phyloP scores from a whole-genome alignment of 2,888 invertebrate genomes.

The Idaea biselata region DNA sequence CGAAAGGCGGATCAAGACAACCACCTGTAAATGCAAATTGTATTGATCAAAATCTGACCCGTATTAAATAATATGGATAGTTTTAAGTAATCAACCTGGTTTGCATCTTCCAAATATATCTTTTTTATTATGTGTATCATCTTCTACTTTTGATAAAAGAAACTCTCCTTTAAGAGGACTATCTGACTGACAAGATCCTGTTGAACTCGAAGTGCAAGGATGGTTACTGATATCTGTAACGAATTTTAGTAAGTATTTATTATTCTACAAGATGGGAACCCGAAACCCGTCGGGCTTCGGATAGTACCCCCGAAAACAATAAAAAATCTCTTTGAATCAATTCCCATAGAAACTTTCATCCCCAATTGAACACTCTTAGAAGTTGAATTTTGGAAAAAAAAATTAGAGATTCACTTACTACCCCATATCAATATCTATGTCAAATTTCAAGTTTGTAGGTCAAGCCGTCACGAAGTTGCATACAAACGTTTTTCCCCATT shows the following conservation, averaged over 20 bases:
- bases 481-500: too few species aligned
- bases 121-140: constrained; percentile 34
- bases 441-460: too few species aligned
- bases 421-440: too few species aligned
- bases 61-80: constrained; percentile 2
- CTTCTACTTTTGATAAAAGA: constrained; percentile 36
- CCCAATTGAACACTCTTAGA: too few species aligned
- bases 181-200: constrained; percentile 30
- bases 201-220: constrained; percentile 9
- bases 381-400: too few species aligned
- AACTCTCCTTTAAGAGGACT: constrained; percentile 31
- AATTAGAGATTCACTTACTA: too few species aligned
- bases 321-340: too few species aligned
- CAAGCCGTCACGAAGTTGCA: too few species aligned
- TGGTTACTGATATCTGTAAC: not conserved
- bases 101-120: constrained; percentile 64
- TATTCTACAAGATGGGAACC: too few species aligned
- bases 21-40: constrained; percentile 51
- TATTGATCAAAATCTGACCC: constrained; percentile 7
- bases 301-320: too few species aligned
- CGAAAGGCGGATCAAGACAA: constrained; percentile 67
- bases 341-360: too few species aligned
- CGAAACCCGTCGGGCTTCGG: too few species aligned
- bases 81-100: constrained; percentile 47
- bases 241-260: not conserved